Conservation (phyloP, 23 tunicate genomes). For the Trididemnum nubilum region DNA sequence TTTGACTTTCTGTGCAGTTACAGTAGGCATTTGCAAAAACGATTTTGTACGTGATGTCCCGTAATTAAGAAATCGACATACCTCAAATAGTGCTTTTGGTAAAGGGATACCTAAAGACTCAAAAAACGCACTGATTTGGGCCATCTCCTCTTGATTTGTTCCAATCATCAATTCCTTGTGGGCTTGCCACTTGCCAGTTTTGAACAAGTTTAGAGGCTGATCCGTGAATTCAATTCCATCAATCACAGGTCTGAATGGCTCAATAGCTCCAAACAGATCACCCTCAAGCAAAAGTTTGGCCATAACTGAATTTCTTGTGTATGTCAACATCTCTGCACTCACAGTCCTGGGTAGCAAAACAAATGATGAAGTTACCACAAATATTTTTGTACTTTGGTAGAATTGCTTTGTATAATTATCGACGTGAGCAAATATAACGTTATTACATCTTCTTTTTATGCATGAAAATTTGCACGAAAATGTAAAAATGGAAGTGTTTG, state of each 20-base stretch:
- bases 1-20: too few species aligned
- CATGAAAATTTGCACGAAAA: too few species aligned
- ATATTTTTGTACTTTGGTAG: too few species aligned
- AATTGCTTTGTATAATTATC: too few species aligned
- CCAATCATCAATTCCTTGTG: slow-evolving; percentile 65
- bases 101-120: slow-evolving; percentile 7
- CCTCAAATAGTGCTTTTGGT: slow-evolving; percentile 38
- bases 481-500: too few species aligned
- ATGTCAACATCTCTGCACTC: slow-evolving; percentile 14
- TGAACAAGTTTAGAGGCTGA: slow-evolving; percentile 70
- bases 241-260: slow-evolving; percentile 86
- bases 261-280: slow-evolving; percentile 53
- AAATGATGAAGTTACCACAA: too few species aligned
- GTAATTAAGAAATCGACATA: neutral
- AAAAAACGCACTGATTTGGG: slow-evolving; percentile 16
- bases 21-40: too few species aligned
- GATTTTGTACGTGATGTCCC: too few species aligned
- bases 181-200: slow-evolving; percentile 66
- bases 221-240: slow-evolving; percentile 72
- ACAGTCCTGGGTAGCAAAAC: slow-evolving; percentile 15
- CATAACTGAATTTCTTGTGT: slow-evolving; percentile 29
- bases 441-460: too few species aligned
- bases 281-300: slow-evolving; percentile 19
- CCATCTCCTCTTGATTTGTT: slow-evolving; percentile 54
- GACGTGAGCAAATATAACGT: too few species aligned